Conservation (phyloP, 2,888 invertebrate genomes). For the Adelognathus sp. region DNA sequence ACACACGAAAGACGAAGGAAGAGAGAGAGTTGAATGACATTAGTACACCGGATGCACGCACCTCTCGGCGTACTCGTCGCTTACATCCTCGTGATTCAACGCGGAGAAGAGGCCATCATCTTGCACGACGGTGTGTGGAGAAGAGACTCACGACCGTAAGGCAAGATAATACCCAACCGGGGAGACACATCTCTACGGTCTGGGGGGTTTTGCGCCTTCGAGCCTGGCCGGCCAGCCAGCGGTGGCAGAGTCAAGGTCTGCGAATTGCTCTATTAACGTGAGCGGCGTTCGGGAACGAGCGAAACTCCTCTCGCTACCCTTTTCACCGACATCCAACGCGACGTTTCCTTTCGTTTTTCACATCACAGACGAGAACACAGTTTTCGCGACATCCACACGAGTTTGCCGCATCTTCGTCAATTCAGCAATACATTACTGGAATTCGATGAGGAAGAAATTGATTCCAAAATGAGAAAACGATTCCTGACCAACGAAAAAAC, state of each 20-base stretch:
- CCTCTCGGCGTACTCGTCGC: neutral
- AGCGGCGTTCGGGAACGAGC: slow-evolving; percentile 34
- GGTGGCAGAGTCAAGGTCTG: slow-evolving; percentile 43
- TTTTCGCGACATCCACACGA: too few species aligned
- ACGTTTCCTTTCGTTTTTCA: too few species aligned
- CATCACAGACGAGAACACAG: too few species aligned
- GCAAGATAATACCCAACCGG: neutral
- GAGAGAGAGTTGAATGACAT: slow-evolving; percentile 58
- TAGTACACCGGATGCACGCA: slow-evolving; percentile 50
- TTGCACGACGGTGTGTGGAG: neutral
- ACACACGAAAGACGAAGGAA: slow-evolving; percentile 9
- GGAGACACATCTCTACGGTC: neutral
- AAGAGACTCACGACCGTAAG: slow-evolving; percentile 5
- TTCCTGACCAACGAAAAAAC: too few species aligned
- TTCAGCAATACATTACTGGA: too few species aligned
- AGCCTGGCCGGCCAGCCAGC: neutral
- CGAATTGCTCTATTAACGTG: slow-evolving; percentile 48
- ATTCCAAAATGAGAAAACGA: too few species aligned
- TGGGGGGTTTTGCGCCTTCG: neutral
- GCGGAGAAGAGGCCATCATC: neutral
- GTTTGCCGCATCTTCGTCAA: too few species aligned
- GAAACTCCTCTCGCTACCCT: neutral
- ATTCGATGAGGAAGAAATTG: too few species aligned
- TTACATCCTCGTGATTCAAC: neutral
- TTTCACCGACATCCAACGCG: neutral